Evolutionary conservation across 2,113 vertebrate genomes (phyloP).

Genomic region (Calonectris borealis): DNA sequence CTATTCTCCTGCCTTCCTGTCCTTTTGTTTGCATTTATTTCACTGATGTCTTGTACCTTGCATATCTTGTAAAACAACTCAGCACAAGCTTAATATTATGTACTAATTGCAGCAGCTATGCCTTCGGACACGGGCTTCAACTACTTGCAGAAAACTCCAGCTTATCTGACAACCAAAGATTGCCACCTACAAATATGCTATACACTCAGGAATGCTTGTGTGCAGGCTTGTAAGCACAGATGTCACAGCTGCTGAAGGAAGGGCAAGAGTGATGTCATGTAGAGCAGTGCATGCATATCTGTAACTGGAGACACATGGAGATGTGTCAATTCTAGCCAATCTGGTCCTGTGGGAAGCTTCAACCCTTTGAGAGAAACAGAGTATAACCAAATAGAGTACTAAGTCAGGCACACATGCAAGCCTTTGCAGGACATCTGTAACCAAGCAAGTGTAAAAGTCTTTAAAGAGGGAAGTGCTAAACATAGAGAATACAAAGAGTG

Average conservation of each 20-base stretch:
- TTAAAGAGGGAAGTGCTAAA: not conserved
- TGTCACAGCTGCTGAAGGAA: not conserved
- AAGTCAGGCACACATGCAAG: not conserved
- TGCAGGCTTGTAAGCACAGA: not conserved
- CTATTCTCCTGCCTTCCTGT: not conserved
- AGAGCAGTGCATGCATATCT: accelerated
- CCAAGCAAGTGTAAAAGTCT: not conserved
- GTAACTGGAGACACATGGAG: not conserved
- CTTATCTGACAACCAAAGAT: not conserved
- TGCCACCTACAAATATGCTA: not conserved
- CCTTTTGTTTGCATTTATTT: not conserved
- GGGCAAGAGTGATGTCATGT: not conserved
- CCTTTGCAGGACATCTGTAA: not conserved
- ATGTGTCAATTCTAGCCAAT: not conserved
- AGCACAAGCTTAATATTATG: not conserved
- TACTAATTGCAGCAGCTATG: not conserved
- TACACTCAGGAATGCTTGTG: not conserved
- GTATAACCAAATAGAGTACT: not conserved
- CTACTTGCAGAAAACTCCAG: not conserved
- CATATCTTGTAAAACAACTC: not conserved
- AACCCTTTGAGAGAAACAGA: not conserved
- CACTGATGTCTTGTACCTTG: not conserved
- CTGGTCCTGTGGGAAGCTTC: not conserved
- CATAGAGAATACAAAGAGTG: not conserved
- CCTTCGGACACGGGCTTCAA: not conserved